Percentiles rank a stretch among this genome's conserved stretches.
Evolutionary conservation across 92 coral and sea anemone genomes (phyloP).

Genomic region (Anthopleura xanthogrammica): DNA sequence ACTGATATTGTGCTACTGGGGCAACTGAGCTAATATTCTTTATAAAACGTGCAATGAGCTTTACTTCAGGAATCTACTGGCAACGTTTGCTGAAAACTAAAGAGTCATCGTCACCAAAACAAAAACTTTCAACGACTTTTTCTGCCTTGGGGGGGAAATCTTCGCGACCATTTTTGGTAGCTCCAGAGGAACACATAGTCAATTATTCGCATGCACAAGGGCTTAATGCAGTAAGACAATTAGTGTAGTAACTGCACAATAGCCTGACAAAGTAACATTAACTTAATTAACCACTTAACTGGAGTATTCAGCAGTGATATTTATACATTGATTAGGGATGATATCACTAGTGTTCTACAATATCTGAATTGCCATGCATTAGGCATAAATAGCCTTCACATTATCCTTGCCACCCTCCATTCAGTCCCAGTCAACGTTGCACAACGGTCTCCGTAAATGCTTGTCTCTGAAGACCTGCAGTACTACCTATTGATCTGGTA

Average conservation of each 20-base stretch:
- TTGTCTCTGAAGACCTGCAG: neutral
- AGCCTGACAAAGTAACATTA: slow-evolving; percentile 1
- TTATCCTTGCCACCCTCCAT: neutral
- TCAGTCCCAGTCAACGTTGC: neutral
- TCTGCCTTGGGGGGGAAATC: neutral
- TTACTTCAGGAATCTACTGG: neutral
- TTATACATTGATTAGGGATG: neutral
- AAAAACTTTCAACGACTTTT: neutral
- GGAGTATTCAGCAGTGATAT: neutral
- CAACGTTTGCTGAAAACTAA: neutral
- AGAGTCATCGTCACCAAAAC: neutral
- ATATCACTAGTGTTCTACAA: neutral
- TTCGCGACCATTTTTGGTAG: neutral
- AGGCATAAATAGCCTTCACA: neutral
- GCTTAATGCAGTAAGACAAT: neutral
- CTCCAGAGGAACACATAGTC: neutral
- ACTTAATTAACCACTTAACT: neutral
- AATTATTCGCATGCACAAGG: neutral
- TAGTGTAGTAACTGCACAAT: neutral
- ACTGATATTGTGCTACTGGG: neutral
- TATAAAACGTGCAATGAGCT: neutral
- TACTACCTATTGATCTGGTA: neutral
- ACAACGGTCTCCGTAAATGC: neutral
- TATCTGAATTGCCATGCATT: neutral
- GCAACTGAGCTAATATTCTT: neutral